Evolutionary conservation across 2,888 invertebrate species (phyloP).

Genomic region (Tiliacea aurago): DNA sequence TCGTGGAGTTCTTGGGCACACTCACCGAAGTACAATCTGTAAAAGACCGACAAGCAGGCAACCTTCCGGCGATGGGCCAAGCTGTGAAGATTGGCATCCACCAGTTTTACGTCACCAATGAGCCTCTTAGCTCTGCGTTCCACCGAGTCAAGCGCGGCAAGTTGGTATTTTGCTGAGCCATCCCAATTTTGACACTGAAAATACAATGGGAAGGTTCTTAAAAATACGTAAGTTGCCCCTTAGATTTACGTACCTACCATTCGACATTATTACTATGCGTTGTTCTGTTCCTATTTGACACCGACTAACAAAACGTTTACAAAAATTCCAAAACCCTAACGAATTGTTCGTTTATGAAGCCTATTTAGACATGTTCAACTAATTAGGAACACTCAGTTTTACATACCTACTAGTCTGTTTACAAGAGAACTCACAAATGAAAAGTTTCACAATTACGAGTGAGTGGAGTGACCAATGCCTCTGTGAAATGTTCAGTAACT

Average conservation of each 20-base stretch:
- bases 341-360: constrained; percentile 16
- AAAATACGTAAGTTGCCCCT: too few species aligned
- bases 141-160: too few species aligned
- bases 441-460: constrained; percentile 38
- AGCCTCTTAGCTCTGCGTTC: too few species aligned
- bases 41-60: too few species aligned
- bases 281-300: constrained; percentile 4
- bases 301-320: neutral
- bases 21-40: too few species aligned
- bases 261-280: neutral
- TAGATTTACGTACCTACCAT: neutral
- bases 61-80: too few species aligned
- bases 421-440: constrained; percentile 32
- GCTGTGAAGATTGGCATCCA: too few species aligned
- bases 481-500: constrained; percentile 49
- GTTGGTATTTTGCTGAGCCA: too few species aligned
- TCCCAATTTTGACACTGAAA: too few species aligned
- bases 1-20: too few species aligned
- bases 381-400: constrained; percentile 14
- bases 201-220: too few species aligned
- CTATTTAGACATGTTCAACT: constrained; percentile 7
- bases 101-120: too few species aligned
- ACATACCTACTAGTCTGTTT: constrained; percentile 18
- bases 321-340: constrained; percentile 2
- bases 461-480: constrained; percentile 29